Evolutionary conservation across 2,113 vertebrate species (phyloP), one percentile per base, ranked within the genome.

Genomic region (Lepus timidus): DNA sequence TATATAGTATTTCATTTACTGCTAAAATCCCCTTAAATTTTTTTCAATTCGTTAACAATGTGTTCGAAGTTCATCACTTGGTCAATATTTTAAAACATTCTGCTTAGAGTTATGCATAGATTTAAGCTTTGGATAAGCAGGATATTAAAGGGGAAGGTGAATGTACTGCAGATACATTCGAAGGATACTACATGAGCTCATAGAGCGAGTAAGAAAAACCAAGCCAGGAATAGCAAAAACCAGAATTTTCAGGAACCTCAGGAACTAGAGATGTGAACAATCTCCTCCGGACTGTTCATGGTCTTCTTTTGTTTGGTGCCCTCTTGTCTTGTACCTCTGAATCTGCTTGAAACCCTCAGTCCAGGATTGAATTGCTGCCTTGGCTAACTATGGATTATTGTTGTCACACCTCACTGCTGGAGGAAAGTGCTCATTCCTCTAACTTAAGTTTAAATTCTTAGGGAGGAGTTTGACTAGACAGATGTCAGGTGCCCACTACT

Each of bases 11-110:
- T 5, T 94, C 6, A 61, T 79, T 82, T 90, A 87, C 94, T 44
- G 74, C 31, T 90, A 90, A 65, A 90, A 81, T 91, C 11, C n/a
- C n/a, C 8, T 64, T 65, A 81, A 68, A 29, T 29, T 49, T 62
- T 95, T 82, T 62, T 95, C 44, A 68, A 22, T 9, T 58, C 84
- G 20, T 58, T 93, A 82, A 49, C 33, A 76, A 95, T 8, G 20
- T 51, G 6, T 74, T 29, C 82, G 23, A 79, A 90, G 39, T 82
- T 93, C 91, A 20, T 93, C 31, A 17, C 16, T 62, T 58, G 49
- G 13, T 82, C 67, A 92, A 51, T 93, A 79, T 95, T 86, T 86
- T 36, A 61, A 85, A 88, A 79, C 61, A 70, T 33, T 91, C 22
- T 86, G 74, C 84, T 75, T 23, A 75, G 88, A 70, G 4, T 2